These are phyloP conservation scores for Crotalus helleri DNA, from an alignment of 2,113 vertebrate genomes.

Conservation along the genomic window DNA sequence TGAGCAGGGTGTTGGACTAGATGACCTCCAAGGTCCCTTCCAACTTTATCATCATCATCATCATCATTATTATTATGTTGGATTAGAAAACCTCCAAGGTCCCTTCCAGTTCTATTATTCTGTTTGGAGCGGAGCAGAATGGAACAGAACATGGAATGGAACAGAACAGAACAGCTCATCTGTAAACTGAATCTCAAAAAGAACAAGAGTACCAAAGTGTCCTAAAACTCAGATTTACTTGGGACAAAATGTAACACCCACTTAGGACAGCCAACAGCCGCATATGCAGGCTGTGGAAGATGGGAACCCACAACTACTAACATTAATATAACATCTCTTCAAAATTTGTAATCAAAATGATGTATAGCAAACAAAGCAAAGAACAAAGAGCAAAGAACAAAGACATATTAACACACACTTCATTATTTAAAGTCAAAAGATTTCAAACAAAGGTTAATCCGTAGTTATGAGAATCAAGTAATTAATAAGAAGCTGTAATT, in stretches of 20 bases:
- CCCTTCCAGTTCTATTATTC: background rate
- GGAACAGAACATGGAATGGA: background rate
- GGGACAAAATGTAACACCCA: background rate
- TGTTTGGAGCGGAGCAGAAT: background rate
- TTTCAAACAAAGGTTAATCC: background rate
- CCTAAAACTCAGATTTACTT: background rate
- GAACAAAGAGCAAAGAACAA: background rate
- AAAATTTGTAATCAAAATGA: background rate
- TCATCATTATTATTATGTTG: too few species aligned
- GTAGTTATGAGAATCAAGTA: background rate
- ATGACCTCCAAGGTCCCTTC: background rate
- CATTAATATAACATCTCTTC: background rate
- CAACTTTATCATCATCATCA: background rate
- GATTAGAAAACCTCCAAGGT: background rate
- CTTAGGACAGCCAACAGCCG: background rate
- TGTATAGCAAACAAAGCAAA: background rate
- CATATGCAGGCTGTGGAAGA: background rate
- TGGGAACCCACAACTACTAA: background rate
- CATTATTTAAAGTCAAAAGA: background rate
- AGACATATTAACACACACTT: background rate
- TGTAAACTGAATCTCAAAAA: too few species aligned
- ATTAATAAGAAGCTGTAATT: background rate
- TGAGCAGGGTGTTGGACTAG: background rate
- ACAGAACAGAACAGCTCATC: background rate
- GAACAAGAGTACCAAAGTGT: background rate